Base-by-base conservation (phyloP, 2,113 vertebrate species). In the Triplophysa rosa region DNA sequence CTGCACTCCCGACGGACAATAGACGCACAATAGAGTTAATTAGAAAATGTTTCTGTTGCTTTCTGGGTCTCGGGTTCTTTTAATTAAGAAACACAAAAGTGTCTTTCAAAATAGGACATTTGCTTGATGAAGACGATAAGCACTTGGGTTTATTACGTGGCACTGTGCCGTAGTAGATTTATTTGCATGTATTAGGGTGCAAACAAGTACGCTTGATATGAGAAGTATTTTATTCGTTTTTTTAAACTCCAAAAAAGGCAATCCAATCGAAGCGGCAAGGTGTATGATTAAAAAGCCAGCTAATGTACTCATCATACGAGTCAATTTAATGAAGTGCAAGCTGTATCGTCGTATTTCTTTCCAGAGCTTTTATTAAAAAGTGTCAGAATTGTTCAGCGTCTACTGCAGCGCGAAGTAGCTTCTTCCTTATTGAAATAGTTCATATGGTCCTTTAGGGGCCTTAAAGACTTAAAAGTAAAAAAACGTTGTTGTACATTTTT, bases 61-160 rank as follows among this genome's bases (percentile, higher is more conserved):
- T 91, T 91, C 87, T 87, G 88, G 88, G 89, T 89, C 88, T 91
- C 83, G 68, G 85, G 87, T 87, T 85, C 24, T 83, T 88, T 91
- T 92, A 90, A 92, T 93, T 92, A 91, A 92, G 87, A 84, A 88
- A 88, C 88, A 89, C 84, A 85, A 85, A 87, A 86, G 85, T 86
- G 86, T 84, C 79, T 90, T 88, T 90, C 83, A 87, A 68, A 87
- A 83, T 70, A 80, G 87, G 85, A 74, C 69, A 85, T 59, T 21
- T 23, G 65, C 82, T 24, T 80, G 83, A 91, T 87, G 81, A 86
- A 76, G 75, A 80, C 87, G 90, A 91, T 90, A 87, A 87, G 80
- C 45, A 29, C 72, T 33, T 29, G 8, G 75, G 29, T 64, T 82
- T 67, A 76, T 61, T 74, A 69, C 66, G 12, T 79, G 70, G 71